phyloP scores from a whole-genome alignment of 2,888 invertebrate species.

The Apodemia mormo region DNA sequence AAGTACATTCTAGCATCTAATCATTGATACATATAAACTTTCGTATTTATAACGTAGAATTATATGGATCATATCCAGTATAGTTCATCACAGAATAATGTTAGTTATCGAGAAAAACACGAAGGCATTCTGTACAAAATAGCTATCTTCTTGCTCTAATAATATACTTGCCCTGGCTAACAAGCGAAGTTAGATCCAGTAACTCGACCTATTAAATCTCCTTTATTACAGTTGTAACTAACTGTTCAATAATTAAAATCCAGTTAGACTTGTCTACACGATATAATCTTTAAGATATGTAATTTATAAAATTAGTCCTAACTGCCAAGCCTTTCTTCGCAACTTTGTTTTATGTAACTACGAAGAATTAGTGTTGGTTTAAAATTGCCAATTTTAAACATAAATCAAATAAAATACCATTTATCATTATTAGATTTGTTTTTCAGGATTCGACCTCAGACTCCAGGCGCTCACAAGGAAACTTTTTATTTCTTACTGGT shows the following conservation, averaged over 20 bases:
- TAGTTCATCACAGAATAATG: not conserved
- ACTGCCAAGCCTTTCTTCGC: not conserved
- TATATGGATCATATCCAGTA: not conserved
- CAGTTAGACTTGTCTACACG: conserved; percentile 7
- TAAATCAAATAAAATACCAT: not conserved
- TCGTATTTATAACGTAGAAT: too few relatives aligned
- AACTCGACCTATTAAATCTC: conserved; percentile 16
- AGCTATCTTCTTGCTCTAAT: conserved; percentile 15
- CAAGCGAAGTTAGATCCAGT: conserved; percentile 17
- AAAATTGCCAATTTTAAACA: not conserved
- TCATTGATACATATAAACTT: too few relatives aligned
- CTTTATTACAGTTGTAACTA: conserved; percentile 14
- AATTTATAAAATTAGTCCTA: not conserved
- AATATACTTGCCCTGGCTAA: conserved; percentile 5
- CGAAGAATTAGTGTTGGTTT: not conserved
- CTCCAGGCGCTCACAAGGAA: too few relatives aligned
- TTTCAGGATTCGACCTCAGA: too few relatives aligned
- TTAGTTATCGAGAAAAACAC: not conserved
- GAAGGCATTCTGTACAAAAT: not conserved
- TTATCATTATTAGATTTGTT: too few relatives aligned
- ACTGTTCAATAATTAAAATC: conserved; percentile 9
- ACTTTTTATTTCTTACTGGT: too few relatives aligned
- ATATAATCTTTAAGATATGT: not conserved
- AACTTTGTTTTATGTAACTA: not conserved
- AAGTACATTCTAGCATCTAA: too few relatives aligned